Evolutionary conservation across 2,888 invertebrate species (phyloP), one percentile per base, ranked within the genome.

Genomic region (Hofmannophila pseudospretella): DNA sequence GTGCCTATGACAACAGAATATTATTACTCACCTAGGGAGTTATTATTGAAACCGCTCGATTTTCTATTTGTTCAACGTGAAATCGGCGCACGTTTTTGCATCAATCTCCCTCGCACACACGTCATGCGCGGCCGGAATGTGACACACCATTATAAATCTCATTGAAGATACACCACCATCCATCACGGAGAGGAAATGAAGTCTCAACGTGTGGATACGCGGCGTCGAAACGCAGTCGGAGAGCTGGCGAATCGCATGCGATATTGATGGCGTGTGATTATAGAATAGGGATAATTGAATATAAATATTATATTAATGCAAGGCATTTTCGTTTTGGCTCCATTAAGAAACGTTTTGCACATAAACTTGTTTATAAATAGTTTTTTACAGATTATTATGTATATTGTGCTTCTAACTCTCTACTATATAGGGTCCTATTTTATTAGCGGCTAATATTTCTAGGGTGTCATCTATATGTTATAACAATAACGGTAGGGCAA

Each of bases 91-190:
- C 34, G 28, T 34, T 49, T 55, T 49, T 52, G 52, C 61, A 65
- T 62, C 62, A 63, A 66, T 61, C 59, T 54, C 44, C 38, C 59
- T 54, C 44, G 38, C 40, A 19, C 27, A 51, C 48, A 57, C 62
- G 55, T 60, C 54, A 59, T 36, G 45, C 67, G 58, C 58, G 51
- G 60, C 53, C 49, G 67, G 70, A 72, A 75, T 79, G 72, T 81
- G 84, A 85, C 82, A 75, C 51, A 51, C 76, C 67, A 85, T 82
- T 85, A 85, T 80, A 84, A 85, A 85, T 82, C 78, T 80, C 76
- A 80, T 84, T 81, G 81, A 66, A 82, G 82, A 82, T 76, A 78
- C 67, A 67, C 62, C 55, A 68, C 65, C 81, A 85, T 85, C 85
- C 79, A 85, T 85, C 85, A 85, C 67, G 37, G 51, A 59, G 58